Evolutionary conservation across 2,113 vertebrate genomes (phyloP), one percentile per base, ranked within the genome.

Genomic region (Mustelus asterias): DNA sequence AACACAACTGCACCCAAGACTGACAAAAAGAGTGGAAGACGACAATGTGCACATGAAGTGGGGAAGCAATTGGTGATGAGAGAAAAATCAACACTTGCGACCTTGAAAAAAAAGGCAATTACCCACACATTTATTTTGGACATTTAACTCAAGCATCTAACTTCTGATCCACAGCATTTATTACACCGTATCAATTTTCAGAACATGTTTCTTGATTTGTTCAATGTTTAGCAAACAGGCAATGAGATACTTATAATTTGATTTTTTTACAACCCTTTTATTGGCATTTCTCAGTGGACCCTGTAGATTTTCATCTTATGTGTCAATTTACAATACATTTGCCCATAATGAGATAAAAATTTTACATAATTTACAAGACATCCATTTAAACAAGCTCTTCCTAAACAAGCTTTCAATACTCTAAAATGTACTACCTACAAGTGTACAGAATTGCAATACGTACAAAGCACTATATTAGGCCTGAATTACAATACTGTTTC

Each of bases 351-450:
- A 92, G 88, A 94, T 94, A 94, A 90, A 90, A 90, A 95, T 72
- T 95, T 95, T 95, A 95, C 94, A 95, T 95, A 95, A 95, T 95
- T 95, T 95, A 95, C 94, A 95, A 72, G 94, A 95, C 94, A 95
- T 72, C 69, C 69, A 95, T 95, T 94, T 69, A 94, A 72, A 95
- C 94, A 95, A 95, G 94, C 94, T 95, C 94, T 95, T 95, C 24
- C 41, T 70, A 95, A 72, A 72, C 69, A 54, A 70, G 41, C 89
- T 93, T 22, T 93, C 89, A 93, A 93, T 92, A 92, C 60, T n/a
- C 89, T 67, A 93, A 93, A 93, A 95, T 95, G 44, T 95, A 33
- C 94, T 95, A 95, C 94, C 94, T 95, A 95, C 94, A 72, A 95
- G 94, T 72, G 94, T 95, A 95, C 94, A 95, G 94, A 95, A 95